phyloP scores from a whole-genome alignment of 2,888 invertebrate genomes.

The Noctua comes region DNA sequence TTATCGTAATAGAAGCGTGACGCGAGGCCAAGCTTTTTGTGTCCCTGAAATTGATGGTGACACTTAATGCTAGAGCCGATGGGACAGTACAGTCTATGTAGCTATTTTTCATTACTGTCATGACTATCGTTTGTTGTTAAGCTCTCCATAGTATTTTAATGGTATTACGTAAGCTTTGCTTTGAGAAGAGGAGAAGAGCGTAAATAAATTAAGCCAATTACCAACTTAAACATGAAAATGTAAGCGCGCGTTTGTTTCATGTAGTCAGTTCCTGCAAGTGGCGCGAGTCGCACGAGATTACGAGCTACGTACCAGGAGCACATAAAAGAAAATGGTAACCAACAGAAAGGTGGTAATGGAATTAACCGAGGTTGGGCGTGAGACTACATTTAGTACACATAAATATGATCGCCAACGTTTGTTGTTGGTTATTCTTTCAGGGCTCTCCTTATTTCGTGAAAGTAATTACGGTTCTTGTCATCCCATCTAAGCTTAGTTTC shows the following conservation, averaged over 20 bases:
- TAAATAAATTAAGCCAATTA: conserved; percentile 56
- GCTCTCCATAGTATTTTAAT: conserved; percentile 23
- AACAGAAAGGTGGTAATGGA: conserved; percentile 60
- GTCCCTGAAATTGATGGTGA: conserved; percentile 50
- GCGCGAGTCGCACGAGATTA: conserved; percentile 55
- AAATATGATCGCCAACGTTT: conserved; percentile 48
- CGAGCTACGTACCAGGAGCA: conserved; percentile 38
- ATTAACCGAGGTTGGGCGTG: conserved; percentile 53
- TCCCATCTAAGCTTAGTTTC: conserved; percentile 2
- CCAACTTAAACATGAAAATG: conserved; percentile 58
- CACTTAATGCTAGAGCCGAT: conserved; percentile 36
- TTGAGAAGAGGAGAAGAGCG: conserved; percentile 24
- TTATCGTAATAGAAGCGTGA: conserved; percentile 43
- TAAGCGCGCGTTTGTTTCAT: conserved; percentile 56
- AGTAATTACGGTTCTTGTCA: conserved; percentile 32
- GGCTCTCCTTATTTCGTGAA: conserved; percentile 18
- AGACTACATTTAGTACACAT: conserved; percentile 46
- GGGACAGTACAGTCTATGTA: conserved; percentile 7
- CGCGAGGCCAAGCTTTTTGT: conserved; percentile 46
- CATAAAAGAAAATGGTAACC: conserved; percentile 65
- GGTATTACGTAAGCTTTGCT: conserved; percentile 29
- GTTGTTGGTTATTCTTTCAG: conserved; percentile 36
- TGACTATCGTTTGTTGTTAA: conserved; percentile 13
- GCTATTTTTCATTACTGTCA: conserved; percentile 10
- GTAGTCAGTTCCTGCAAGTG: conserved; percentile 59